Percentiles rank a stretch among this genome's conserved stretches.
Conservation (phyloP, 2,888 invertebrate species). For the Xylophagus ater region DNA sequence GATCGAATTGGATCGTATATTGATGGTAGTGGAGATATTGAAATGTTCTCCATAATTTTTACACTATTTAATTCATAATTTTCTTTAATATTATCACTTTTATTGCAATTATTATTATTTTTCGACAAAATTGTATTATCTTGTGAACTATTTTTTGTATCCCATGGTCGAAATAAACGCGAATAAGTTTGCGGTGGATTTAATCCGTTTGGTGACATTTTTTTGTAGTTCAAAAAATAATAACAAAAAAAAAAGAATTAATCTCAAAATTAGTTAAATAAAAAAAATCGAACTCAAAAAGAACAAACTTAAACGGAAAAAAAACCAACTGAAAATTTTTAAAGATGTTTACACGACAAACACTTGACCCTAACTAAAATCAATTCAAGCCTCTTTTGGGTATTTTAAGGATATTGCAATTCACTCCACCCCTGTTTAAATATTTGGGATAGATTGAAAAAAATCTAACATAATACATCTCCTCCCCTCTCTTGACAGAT, state of each 20-base stretch:
- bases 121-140: slow-evolving; percentile 18
- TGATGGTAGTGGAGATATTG: neutral
- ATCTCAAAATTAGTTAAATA: slow-evolving; percentile 8
- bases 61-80: slow-evolving; percentile 7
- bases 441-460: no score
- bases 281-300: slow-evolving; percentile 3
- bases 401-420: no score
- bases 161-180: slow-evolving; percentile 52
- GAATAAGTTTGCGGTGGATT: slow-evolving; percentile 41
- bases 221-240: slow-evolving; percentile 10
- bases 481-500: no score
- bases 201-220: slow-evolving; percentile 31
- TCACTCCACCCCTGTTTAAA: slow-evolving; percentile 7
- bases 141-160: slow-evolving; percentile 37
- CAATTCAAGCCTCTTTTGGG: slow-evolving; percentile 4
- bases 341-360: slow-evolving; percentile 6
- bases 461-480: neutral
- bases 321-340: slow-evolving; percentile 15
- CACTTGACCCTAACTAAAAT: slow-evolving; percentile 14
- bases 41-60: neutral
- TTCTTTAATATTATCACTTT: slow-evolving; percentile 40
- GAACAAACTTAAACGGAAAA: slow-evolving; percentile 6
- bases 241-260: slow-evolving; percentile 18
- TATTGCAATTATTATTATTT: neutral
- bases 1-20: neutral